Evolutionary conservation across 2,888 invertebrate species (phyloP), one percentile per base, ranked within the genome.

Genomic region (Kryphioiulus occultus): DNA sequence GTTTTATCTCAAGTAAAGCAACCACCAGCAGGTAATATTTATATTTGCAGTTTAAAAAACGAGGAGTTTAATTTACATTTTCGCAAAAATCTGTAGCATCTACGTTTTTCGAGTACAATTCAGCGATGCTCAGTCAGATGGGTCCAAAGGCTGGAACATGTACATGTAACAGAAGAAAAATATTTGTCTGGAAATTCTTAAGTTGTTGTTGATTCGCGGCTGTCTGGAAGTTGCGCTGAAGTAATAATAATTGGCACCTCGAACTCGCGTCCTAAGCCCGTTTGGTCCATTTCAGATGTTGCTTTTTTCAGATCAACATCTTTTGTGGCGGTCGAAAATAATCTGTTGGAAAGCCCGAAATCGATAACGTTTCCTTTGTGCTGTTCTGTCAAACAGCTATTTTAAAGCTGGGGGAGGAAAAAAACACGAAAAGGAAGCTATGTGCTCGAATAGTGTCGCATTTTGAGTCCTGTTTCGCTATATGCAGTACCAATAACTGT

Each of bases 351-450:
- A 78, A 78, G n/a, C 78, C 78, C 78, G 30, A 78, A 78, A 78
- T 78, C 78, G 78, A 78, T 78, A 78, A 78, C 26, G 78, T 78
- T 78, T 78, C 30, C 78, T 78, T 78, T 78, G 78, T 78, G 78
- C 78, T 4, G 12, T 78, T 78, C 78, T 78, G 78, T 78, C 78
- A 78, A 78, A 78, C 78, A 78, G 78, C 78, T 78, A 78, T 78
- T 30, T 78, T 78, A 78, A 68, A 78, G 78, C 78, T 26, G 78
- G 78, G 17, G 10, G 15, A 32, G 10, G 15, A 32, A 78, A 68
- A 68, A 78, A 78, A 78, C 30, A 78, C 78, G 30, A 30, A 78
- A 78, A 78, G 78, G 78, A 78, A 78, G 30, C 17, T 30, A 30
- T 15, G 12, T 78, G 26, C 78, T 78, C 78, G 15, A 78, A 78